Evolutionary conservation across 2,113 vertebrate species (phyloP), one percentile per base, ranked within the genome.

Genomic region (Siphamia tubifer): DNA sequence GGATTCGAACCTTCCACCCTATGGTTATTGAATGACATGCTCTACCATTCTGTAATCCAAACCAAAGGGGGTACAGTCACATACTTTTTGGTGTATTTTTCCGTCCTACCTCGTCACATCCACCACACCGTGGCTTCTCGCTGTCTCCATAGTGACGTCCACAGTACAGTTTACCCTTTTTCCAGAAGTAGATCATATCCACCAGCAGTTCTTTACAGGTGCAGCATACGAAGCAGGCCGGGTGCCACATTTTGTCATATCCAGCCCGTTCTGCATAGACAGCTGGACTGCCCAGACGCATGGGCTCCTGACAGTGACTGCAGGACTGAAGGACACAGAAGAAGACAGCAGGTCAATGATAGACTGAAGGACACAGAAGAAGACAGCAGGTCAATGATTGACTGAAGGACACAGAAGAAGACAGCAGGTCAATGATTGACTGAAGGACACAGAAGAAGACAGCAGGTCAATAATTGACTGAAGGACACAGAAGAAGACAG

Each of bases 121-220:
- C 98, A 32, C 87, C 94, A 39, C 98, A 99, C 8, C 97, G 96
- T 0, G 97, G 97, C 78, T 96, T 98, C 90, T 99, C 98, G 0
- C 96, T 99, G 81, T 99, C 98, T 38, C 98, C 97, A 1, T 99
- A 99, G 80, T 99, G 98, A n/a, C 98, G 94, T 54, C 98, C 98
- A 44, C 98, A 99, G 82, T 92, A 99, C 2, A 99, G 91, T 68
- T 94, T 94, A 13, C 92, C 95, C 30, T 95, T 98, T 90, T 99
- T 99, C 95, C 94, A 98, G 91, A 99, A 99, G 85, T 99, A 99
- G 86, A 99, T 99, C 96, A 99, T 96, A 88, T 99, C 98, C 1
- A 99, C 98, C 27, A 99, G 93, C 24, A 99, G 94, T 30, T 99
- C 97, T 0, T 10, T 15, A 51, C 98, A 99, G 77, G 81, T 90